Evolutionary conservation across 1,140 invertebrate genomes (phyloP), one percentile per base, ranked within the genome.

Genomic region (Formica selysi): DNA sequence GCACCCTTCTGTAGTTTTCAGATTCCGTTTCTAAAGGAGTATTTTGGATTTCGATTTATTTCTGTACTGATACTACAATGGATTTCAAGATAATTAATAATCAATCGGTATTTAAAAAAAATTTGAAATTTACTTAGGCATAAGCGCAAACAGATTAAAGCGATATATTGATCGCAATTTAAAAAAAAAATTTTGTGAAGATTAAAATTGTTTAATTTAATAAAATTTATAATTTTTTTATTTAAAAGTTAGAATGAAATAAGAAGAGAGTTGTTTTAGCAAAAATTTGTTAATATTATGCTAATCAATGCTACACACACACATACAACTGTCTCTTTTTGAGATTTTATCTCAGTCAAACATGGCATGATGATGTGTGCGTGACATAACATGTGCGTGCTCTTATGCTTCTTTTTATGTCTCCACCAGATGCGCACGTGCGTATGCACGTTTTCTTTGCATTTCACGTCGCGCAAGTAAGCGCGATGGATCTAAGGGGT

Each of bases 1-100:
- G 78, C 86, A 86, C 67, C 64, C 29, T 22, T 54, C 11, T 51
- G n/a, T 51, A 61, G 48, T 74, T 54, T 59, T 51, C 74, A 10
- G 11, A 54, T 32, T 22, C 26, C 41, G 3, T 57, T 41, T 3
- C 32, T 19, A 80, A 78, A 10, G n/a, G 13, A 7, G 8, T 13
- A 6, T 48, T 26, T 67, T 38, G 13, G 16, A 36, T 38, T 19
- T 51, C 16, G 7, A 16, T n/a, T 80, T 41, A 54, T 41, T 68
- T 68, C 8, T 29, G 1, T 68, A 68, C 1, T 7, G 5, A 32
- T 16, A 3, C 5, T 19, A n/a, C 3, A 19, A 36, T 19, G 19
- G 13, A 29, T 29, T 62, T 64, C 6, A 29, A 62, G 11, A 61
- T 61, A 61, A 61, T 62, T 62, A 62, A 29, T 16, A 8, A 64